Conservation (phyloP, 2,113 vertebrate genomes). For the Bubo bubo region DNA sequence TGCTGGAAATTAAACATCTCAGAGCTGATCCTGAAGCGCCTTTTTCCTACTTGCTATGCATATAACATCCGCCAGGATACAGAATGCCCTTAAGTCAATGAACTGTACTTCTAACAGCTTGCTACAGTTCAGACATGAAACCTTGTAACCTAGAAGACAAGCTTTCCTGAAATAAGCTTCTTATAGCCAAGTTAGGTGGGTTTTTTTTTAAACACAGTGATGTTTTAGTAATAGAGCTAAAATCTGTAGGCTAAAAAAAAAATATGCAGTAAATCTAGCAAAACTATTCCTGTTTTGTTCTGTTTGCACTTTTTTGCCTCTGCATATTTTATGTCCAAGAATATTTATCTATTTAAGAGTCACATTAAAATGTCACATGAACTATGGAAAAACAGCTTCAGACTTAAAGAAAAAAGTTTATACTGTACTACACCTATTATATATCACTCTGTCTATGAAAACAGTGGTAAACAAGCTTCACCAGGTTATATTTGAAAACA, state of each 20-base stretch:
- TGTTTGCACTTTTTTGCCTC: neutral
- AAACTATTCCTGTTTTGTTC: neutral
- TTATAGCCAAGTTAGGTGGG: neutral
- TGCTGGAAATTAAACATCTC: neutral
- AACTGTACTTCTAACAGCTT: neutral
- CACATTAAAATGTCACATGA: accelerated
- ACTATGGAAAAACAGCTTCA: neutral
- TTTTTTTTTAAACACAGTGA: neutral
- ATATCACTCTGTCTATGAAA: neutral
- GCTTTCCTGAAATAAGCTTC: neutral
- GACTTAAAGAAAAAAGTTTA: neutral
- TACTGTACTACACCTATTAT: neutral
- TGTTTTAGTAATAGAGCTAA: neutral
- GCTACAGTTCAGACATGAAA: neutral
- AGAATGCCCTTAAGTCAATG: neutral
- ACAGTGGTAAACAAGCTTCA: neutral
- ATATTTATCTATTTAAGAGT: neutral
- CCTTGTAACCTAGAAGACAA: neutral
- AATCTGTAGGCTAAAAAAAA: neutral
- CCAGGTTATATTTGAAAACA: neutral
- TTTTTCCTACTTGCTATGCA: neutral
- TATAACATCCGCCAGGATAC: accelerated
- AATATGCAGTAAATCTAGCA: neutral
- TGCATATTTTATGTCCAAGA: neutral
- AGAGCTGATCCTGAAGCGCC: neutral